phyloP scores from a whole-genome alignment of 2,113 vertebrate genomes.

The Synodontis membranacea region DNA sequence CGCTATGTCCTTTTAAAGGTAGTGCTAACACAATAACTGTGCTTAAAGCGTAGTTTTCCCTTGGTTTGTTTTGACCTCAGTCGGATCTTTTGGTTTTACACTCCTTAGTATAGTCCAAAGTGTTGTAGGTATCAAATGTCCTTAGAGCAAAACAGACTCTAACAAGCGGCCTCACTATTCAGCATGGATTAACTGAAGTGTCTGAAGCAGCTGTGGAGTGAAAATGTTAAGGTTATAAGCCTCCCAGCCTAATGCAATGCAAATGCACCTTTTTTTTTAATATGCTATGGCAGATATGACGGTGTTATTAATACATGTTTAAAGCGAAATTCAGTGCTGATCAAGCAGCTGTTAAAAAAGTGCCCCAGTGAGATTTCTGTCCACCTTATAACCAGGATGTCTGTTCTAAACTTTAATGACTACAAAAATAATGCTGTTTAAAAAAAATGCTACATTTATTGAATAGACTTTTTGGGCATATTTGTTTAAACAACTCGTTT shows the following conservation, averaged over 20 bases:
- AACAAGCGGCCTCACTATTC: conserved; percentile 27
- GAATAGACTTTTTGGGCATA: neutral
- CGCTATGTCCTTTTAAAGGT: conserved; percentile 13
- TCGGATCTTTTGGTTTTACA: conserved; percentile 48
- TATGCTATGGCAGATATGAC: neutral
- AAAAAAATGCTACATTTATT: neutral
- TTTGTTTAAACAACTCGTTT: neutral
- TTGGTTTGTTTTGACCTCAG: conserved; percentile 44
- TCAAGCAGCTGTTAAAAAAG: neutral
- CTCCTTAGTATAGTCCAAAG: conserved; percentile 27
- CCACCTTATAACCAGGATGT: neutral
- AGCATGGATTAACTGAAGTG: conserved; percentile 47
- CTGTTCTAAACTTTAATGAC: neutral
- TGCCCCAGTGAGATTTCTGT: neutral
- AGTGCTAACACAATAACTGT: conserved; percentile 24
- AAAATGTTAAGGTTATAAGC: conserved; percentile 13
- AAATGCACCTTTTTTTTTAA: neutral
- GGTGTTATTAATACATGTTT: neutral
- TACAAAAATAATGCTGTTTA: neutral
- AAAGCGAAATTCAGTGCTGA: neutral
- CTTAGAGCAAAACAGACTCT: conserved; percentile 47
- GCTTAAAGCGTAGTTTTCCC: conserved; percentile 12
- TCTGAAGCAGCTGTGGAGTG: conserved; percentile 40
- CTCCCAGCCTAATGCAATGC: neutral
- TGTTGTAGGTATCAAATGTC: conserved; percentile 51